These are phyloP conservation scores for Pseudomyrmex concolor DNA, from an alignment of 1,140 invertebrate genomes.

Conservation along the genomic window DNA sequence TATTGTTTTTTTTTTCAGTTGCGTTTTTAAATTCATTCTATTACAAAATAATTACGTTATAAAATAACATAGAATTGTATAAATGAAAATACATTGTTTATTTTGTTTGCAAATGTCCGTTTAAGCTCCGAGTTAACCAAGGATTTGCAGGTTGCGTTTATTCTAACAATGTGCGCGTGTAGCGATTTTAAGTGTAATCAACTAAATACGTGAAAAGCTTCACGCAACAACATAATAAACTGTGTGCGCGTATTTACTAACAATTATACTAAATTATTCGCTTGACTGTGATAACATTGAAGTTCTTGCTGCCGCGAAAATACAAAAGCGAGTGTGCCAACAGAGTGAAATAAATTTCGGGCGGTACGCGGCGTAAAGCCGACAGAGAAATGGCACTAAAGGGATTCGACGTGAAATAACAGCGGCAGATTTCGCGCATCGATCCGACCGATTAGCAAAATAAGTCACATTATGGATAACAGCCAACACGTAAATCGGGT, in stretches of 20 bases:
- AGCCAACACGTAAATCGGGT: neutral
- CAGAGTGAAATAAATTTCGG: conserved; percentile 26
- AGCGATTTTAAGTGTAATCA: neutral
- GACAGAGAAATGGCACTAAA: conserved; percentile 26
- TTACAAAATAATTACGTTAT: too few species aligned
- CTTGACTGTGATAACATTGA: conserved; percentile 14
- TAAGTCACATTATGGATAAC: conserved; percentile 1
- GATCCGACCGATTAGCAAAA: conserved; percentile 18
- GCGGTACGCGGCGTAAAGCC: conserved; percentile 6
- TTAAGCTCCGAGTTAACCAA: neutral
- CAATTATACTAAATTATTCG: conserved; percentile 27
- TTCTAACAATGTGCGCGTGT: too few species aligned
- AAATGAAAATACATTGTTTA: neutral
- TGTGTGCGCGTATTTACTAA: conserved; percentile 4
- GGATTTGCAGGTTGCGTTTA: too few species aligned
- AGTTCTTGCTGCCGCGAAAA: neutral
- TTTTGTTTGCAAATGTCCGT: conserved; percentile 6
- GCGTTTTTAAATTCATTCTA: too few species aligned
- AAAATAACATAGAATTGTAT: too few species aligned
- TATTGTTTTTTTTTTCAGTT: too few species aligned
- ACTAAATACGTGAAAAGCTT: conserved; percentile 22
- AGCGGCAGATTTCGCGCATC: conserved; percentile 7
- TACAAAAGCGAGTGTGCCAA: neutral
- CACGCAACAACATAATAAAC: conserved; percentile 27
- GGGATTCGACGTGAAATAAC: conserved; percentile 27